Evolutionary conservation across 2,113 vertebrate species (phyloP).

Genomic region (Limanda limanda): DNA sequence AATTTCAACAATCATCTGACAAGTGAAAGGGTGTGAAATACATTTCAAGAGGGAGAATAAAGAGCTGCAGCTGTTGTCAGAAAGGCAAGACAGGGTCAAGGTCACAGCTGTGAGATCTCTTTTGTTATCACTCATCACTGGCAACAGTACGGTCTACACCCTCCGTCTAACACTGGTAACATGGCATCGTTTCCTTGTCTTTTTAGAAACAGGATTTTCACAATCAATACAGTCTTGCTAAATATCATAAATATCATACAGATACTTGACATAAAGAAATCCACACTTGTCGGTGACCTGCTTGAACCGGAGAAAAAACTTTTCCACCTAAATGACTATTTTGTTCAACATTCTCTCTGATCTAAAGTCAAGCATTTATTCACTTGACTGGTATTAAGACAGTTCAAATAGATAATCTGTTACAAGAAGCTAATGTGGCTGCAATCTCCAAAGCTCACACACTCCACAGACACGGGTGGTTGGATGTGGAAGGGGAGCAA

Average conservation of each 20-base stretch:
- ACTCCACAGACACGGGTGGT: too few relatives aligned
- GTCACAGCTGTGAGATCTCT: constrained; percentile 67
- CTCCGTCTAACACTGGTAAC: constrained; percentile 9
- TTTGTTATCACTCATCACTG: constrained; percentile 65
- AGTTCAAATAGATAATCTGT: too few relatives aligned
- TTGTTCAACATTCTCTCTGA: too few relatives aligned
- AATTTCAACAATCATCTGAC: constrained; percentile 51
- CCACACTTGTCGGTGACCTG: background rate
- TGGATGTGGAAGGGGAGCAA: too few relatives aligned
- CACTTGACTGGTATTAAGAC: too few relatives aligned
- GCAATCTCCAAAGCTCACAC: too few relatives aligned
- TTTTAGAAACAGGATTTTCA: constrained; percentile 10
- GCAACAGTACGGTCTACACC: constrained; percentile 36
- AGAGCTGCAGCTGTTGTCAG: constrained; percentile 69
- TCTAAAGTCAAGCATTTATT: too few relatives aligned
- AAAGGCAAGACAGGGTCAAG: constrained; percentile 66
- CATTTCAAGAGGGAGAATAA: constrained; percentile 57
- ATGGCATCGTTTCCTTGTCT: constrained; percentile 27
- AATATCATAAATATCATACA: too few relatives aligned
- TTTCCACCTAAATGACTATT: too few relatives aligned
- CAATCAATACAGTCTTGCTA: background rate
- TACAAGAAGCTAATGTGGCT: too few relatives aligned
- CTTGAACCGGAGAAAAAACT: background rate
- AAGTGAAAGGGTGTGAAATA: constrained; percentile 62
- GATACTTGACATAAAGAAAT: too few relatives aligned